Conservation (phyloP, 2,888 invertebrate genomes). For the Erebia aethiops region DNA sequence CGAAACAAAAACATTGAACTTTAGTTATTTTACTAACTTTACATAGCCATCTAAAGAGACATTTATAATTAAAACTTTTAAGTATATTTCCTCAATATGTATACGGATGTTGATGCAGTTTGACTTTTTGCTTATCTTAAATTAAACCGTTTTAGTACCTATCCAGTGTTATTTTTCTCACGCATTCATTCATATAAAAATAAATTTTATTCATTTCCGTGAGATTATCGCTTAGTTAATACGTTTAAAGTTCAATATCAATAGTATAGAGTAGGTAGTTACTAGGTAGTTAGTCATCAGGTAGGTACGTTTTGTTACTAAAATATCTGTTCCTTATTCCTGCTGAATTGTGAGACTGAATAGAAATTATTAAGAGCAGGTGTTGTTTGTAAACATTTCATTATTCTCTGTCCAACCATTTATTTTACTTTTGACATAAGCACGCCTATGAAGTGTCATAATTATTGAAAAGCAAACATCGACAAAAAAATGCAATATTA, state of each 20-base stretch:
- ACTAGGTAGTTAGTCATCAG: too few relatives aligned
- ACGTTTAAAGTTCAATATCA: constrained; percentile 1
- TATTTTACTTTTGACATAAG: too few relatives aligned
- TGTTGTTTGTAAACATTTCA: constrained; percentile 18
- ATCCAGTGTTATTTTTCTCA: constrained; percentile 38
- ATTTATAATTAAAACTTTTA: not conserved
- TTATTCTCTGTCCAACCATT: too few relatives aligned
- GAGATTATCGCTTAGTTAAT: constrained; percentile 13
- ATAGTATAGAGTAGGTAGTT: not conserved
- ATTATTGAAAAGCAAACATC: too few relatives aligned
- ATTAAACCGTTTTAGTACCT: constrained; percentile 33
- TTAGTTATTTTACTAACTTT: not conserved
- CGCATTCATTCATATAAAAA: constrained; percentile 38
- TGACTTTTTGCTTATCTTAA: not conserved
- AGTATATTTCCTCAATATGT: constrained; percentile 5
- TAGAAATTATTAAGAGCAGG: constrained; percentile 5
- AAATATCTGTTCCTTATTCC: constrained; percentile 15
- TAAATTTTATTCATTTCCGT: constrained; percentile 38
- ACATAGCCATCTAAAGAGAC: not conserved
- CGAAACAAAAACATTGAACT: too few relatives aligned
- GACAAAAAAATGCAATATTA: too few relatives aligned
- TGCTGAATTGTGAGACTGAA: constrained; percentile 4
- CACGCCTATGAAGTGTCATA: too few relatives aligned
- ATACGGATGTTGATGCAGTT: constrained; percentile 14
- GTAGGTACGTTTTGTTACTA: constrained; percentile 4